Evolutionary conservation across 2,888 invertebrate species (phyloP), one percentile per base, ranked within the genome.

Genomic region (Pogonocherus hispidulus): DNA sequence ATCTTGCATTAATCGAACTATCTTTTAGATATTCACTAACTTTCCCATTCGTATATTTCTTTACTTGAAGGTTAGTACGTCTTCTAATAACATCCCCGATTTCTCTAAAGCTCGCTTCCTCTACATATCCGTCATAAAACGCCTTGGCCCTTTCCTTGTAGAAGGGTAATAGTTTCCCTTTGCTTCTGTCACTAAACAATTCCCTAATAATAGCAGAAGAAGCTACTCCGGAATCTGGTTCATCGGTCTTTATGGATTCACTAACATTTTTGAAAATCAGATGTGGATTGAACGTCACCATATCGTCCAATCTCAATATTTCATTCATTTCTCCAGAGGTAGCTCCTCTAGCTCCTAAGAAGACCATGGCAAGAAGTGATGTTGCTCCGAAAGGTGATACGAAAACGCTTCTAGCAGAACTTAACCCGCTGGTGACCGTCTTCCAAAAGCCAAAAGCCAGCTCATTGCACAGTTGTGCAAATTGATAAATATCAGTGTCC

Each of bases 241-340:
- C 88, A 23, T 90, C 89, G 27, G 89, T 86, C 0, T 90, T 88
- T 27, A 94, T 91, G 0, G 94, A 92, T 79, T 94, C 94, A 0
- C 94, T 94, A 18, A 96, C 92, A 81, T 95, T 95, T 82, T 93
- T 93, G 76, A 95, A 91, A 0, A 94, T 92, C 77, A 95, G 89
- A 82, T 96, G 96, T 0, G 96, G 96, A 84, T 96, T 96, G 79
- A 96, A 96, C 0, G 94, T 94, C 0, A 94, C 92, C 90, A 95
- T 94, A 73, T 96, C 94, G 81, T 96, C 96, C 14, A 96, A 86
- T 77, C 91, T 91, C 0, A 96, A 86, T 9, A 96, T 90, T 79
- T 95, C 94, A 81, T 96, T 95, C 93, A 96, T 94, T 87, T 95
- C 94, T 0, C 94, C 94, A 0, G 96, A 95, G 0, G 96, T 96